Conservation (phyloP, 2,113 vertebrate species). For the Istiophorus platypterus region DNA sequence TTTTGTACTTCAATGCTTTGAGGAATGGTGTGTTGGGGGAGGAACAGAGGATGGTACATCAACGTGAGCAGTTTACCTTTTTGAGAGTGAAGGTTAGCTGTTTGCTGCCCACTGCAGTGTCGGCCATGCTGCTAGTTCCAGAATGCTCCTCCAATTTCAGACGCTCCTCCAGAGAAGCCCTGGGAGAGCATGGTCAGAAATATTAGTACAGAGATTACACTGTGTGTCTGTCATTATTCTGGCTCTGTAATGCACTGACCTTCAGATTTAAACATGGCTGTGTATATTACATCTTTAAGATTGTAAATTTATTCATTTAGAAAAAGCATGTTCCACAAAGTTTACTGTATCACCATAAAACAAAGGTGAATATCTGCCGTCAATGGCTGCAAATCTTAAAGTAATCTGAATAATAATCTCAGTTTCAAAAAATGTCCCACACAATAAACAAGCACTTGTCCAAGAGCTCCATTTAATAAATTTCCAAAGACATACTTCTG, state of each 20-base stretch:
- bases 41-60: not conserved
- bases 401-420: not conserved
- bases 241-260: not conserved
- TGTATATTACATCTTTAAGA: not conserved
- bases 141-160: constrained; percentile 90
- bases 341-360: not conserved
- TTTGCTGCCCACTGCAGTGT: constrained; percentile 95
- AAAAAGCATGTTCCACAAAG: not conserved
- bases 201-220: not conserved
- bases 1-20: not conserved
- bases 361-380: not conserved
- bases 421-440: not conserved
- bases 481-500: constrained; percentile 89
- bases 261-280: not conserved
- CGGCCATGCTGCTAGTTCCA: constrained; percentile 84
- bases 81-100: constrained; percentile 95
- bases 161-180: constrained; percentile 94
- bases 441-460: constrained; percentile 3
- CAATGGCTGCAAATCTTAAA: constrained; percentile 22
- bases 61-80: constrained; percentile 83
- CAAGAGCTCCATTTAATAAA: not conserved
- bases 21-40: not conserved
- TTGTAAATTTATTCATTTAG: not conserved
- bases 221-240: not conserved
- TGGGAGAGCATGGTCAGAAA: constrained; percentile 72